Percentiles rank a stretch among this genome's conserved stretches.
Conservation (phyloP, 2,797 vertebrate genomes). For the Synaphobranchus kaupii region DNA sequence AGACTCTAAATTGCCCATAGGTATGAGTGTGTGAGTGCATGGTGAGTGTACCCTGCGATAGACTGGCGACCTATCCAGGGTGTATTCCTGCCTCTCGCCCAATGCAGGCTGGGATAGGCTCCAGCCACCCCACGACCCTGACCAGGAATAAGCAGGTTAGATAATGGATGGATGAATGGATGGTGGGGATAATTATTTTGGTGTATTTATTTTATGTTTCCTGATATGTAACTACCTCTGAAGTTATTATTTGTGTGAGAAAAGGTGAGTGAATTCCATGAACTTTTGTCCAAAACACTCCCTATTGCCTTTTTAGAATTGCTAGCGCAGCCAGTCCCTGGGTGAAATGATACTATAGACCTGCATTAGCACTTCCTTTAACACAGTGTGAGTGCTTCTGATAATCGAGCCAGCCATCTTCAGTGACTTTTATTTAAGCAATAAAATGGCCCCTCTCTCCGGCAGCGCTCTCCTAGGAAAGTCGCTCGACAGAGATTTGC, state of each 20-base stretch:
- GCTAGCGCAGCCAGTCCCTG: conserved; percentile 12
- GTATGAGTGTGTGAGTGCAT: too few species aligned
- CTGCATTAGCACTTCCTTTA: conserved; percentile 48
- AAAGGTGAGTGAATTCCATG: neutral
- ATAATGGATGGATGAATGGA: too few species aligned
- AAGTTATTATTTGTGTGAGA: neutral
- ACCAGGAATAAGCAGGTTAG: too few species aligned
- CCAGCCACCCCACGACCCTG: too few species aligned
- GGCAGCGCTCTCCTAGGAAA: conserved; percentile 45
- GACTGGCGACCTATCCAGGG: too few species aligned
- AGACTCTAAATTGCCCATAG: too few species aligned
- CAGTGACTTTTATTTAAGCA: conserved; percentile 61
- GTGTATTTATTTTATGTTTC: neutral
- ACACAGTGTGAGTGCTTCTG: conserved; percentile 57
- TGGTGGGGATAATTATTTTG: too few species aligned
- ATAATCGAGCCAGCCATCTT: conserved; percentile 64
- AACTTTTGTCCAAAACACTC: neutral
- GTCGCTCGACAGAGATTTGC: conserved; percentile 51
- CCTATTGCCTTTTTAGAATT: neutral
- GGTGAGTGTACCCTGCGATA: too few species aligned
- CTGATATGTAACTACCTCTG: neutral
- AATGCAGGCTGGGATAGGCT: too few species aligned
- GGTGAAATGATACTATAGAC: conserved; percentile 53
- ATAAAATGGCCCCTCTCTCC: conserved; percentile 61
- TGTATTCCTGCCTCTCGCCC: too few species aligned